phyloP scores from a whole-genome alignment of 2,113 vertebrate genomes.

The Urocynchramus pylzowi region DNA sequence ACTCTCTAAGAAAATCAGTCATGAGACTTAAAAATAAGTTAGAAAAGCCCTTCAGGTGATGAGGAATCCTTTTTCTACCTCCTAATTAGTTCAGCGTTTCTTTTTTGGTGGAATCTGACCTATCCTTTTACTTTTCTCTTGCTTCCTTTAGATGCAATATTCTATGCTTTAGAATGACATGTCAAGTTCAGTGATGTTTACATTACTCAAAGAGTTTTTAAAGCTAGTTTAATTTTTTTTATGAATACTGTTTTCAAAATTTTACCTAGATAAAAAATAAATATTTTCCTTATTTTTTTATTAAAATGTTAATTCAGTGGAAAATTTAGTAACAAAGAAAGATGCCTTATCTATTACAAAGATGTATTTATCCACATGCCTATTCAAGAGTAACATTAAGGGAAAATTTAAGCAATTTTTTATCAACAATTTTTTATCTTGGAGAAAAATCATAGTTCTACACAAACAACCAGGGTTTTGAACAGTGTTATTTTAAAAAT shows the following conservation, averaged over 20 bases:
- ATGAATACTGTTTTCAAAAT: not conserved
- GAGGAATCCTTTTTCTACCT: not conserved
- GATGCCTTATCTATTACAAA: not conserved
- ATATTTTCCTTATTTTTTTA: not conserved
- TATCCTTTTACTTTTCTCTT: not conserved
- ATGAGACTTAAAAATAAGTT: not conserved
- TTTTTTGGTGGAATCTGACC: accelerated
- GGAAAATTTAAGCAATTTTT: not conserved
- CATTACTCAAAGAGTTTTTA: not conserved
- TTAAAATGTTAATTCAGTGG: not conserved
- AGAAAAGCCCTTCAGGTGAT: not conserved
- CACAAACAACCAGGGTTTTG: not conserved
- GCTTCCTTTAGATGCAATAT: not conserved
- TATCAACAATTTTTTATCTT: not conserved
- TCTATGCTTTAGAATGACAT: not conserved
- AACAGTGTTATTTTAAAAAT: not conserved
- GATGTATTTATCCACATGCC: accelerated
- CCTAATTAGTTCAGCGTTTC: not conserved
- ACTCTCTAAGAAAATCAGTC: not conserved
- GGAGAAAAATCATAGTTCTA: not conserved
- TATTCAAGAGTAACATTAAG: not conserved
- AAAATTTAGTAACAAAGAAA: not conserved
- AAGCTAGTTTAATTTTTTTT: not conserved
- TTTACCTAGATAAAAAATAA: not conserved
- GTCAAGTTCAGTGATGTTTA: not conserved